These are phyloP conservation scores for Strigops habroptila DNA, from an alignment of 2,113 vertebrate species.

Conservation along the genomic window DNA sequence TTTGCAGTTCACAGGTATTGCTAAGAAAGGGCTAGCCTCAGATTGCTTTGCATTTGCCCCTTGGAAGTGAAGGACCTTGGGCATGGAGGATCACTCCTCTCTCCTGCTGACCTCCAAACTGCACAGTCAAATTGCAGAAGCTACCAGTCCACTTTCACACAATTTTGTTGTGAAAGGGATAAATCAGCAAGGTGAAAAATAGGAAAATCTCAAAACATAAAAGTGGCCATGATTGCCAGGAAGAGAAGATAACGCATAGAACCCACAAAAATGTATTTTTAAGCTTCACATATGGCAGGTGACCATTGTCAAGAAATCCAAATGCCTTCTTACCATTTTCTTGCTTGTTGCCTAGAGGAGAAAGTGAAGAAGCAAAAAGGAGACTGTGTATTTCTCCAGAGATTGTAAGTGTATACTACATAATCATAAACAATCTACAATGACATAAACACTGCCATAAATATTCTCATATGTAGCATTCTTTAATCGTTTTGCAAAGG, in stretches of 20 bases:
- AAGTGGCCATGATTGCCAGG: neutral
- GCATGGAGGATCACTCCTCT: neutral
- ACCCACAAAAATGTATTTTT: neutral
- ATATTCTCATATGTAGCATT: neutral
- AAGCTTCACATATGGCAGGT: neutral
- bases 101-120: neutral
- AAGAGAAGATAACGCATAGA: neutral
- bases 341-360: neutral
- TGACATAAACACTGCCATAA: neutral
- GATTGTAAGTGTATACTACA: neutral
- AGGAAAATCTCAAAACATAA: neutral
- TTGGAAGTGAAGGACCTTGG: neutral
- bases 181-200: neutral
- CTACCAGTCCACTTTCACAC: neutral
- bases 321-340: neutral
- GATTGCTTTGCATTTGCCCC: neutral
- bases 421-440: neutral
- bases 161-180: neutral
- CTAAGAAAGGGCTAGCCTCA: neutral
- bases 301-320: neutral
- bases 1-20: neutral
- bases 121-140: neutral
- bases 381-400: slow-evolving; percentile 31
- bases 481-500: neutral
- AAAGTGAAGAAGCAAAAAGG: slow-evolving; percentile 1